phyloP scores from a whole-genome alignment of 1,140 invertebrate species.

The Cotesia typhae region DNA sequence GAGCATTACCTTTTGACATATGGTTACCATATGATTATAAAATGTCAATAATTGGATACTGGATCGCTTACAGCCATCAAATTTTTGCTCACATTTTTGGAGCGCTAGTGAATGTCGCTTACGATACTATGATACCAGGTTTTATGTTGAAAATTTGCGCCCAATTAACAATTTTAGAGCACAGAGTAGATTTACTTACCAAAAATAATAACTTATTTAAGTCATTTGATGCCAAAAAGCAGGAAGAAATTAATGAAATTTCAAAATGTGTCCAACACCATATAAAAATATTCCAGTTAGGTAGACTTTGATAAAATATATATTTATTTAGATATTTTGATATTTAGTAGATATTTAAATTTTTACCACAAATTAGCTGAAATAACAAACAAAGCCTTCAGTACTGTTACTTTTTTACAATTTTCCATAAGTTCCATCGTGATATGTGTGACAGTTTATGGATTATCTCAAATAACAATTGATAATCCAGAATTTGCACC shows the following conservation, averaged over 20 bases:
- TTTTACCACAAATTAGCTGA: constrained; percentile 21
- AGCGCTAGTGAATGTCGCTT: constrained; percentile 1
- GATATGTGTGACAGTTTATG: constrained; percentile 16
- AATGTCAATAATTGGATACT: constrained; percentile 11
- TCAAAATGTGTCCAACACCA: constrained; percentile 26
- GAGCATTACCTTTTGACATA: constrained; percentile 5
- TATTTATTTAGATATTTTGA: background rate
- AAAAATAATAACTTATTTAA: background rate
- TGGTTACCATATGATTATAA: constrained; percentile 34
- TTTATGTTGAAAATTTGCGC: constrained; percentile 29
- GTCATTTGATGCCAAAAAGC: background rate
- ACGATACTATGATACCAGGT: constrained; percentile 22
- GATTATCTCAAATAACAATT: background rate
- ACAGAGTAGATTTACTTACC: constrained; percentile 1
- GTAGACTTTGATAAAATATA: background rate
- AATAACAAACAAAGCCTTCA: constrained; percentile 20
- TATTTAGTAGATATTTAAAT: too few relatives aligned
- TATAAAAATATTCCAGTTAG: constrained; percentile 21
- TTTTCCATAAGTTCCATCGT: constrained; percentile 23
- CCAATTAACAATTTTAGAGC: constrained; percentile 23
- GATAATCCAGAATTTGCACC: constrained; percentile 12
- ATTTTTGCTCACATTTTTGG: background rate
- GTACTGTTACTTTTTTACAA: constrained; percentile 24
- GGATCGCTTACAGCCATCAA: constrained; percentile 26
- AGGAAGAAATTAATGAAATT: background rate